Base-by-base conservation (phyloP, 2,797 vertebrate genomes). In the Rhinophrynus dorsalis region DNA sequence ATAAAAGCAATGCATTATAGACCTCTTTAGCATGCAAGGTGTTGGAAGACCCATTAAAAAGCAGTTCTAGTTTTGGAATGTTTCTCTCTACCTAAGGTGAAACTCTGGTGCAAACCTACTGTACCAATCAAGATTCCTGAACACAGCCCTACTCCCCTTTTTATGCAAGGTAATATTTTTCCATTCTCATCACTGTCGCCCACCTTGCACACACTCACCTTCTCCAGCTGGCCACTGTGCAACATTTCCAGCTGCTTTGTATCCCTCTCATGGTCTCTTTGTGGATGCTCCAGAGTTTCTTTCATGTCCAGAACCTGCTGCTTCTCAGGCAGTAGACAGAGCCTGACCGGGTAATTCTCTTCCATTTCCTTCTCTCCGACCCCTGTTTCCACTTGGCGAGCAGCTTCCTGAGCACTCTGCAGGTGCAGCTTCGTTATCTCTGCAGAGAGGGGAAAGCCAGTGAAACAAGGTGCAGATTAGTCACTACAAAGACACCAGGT, bases 301-400 rank as follows among this genome's bases (percentile, higher is more conserved):
- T 82, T 86, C 74, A 94, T 82, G 17, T 61, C 79, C 48, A 88
- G 81, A 71, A 90, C 82, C 8, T 7, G 12, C 3, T 79, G 60
- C 3, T 79, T 67, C 60, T 90, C 83, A 21, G 74, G 75, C 29
- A 85, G 72, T 10, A 82, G 69, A 1, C 64, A 74, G 20, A 77
- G 23, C 48, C 24, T 11, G 21, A 21, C 74, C 56, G 83, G 84
- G 54, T 91, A 83, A 67, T 93, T 90, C 23, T 90, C 85, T 55
- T 83, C 84, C 23, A 74, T 73, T 78, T 63, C 73, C 80, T 66
- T 83, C 37, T 90, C 83, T 9, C 82, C 82, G 63, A 90, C 88
- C 68, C 94, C 89, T 0, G 81, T 52, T 69, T 94, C 90, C 27
- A 84, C 85, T 59, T 92, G 88, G n/a, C 24, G 47, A 0, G 85